Percentiles rank a stretch among this genome's conserved stretches.
These are phyloP conservation scores for Tinea semifulvella DNA, from an alignment of 2,888 invertebrate genomes.

Conservation along the genomic window DNA sequence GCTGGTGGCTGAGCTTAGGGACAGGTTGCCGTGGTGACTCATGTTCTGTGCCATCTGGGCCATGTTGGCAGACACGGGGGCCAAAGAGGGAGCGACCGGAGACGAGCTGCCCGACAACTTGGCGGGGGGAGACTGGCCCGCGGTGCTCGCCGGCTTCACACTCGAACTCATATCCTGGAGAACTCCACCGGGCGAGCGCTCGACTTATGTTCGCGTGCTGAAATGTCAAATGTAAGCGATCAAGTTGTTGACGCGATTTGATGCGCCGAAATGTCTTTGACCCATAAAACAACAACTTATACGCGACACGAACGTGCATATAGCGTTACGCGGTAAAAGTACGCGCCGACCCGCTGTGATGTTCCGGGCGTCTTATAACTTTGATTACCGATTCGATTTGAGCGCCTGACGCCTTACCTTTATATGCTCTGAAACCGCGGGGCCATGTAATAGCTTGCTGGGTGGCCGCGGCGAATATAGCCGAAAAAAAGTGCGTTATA, in stretches of 20 bases:
- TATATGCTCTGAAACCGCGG: conserved; percentile 36
- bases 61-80: conserved; percentile 60
- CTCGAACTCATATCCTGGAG: conserved; percentile 67
- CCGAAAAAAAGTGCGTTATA: conserved; percentile 62
- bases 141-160: conserved; percentile 68
- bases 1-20: conserved; percentile 41
- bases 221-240: not conserved
- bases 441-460: conserved; percentile 43
- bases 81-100: conserved; percentile 50
- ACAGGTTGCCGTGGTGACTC: conserved; percentile 61
- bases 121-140: conserved; percentile 52
- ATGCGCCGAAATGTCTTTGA: conserved; percentile 52
- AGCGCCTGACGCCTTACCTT: conserved; percentile 33
- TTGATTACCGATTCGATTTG: not conserved
- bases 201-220: not conserved
- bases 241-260: not conserved
- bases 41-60: conserved; percentile 62
- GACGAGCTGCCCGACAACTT: conserved; percentile 47
- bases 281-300: conserved; percentile 56
- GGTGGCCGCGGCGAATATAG: conserved; percentile 39
- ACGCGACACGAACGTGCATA: not conserved
- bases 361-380: conserved; percentile 2
- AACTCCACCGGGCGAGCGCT: not conserved
- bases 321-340: conserved; percentile 42
- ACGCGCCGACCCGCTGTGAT: not conserved